Base-by-base conservation (phyloP, 1,140 invertebrate species). In the Sitobion miscanthi region DNA sequence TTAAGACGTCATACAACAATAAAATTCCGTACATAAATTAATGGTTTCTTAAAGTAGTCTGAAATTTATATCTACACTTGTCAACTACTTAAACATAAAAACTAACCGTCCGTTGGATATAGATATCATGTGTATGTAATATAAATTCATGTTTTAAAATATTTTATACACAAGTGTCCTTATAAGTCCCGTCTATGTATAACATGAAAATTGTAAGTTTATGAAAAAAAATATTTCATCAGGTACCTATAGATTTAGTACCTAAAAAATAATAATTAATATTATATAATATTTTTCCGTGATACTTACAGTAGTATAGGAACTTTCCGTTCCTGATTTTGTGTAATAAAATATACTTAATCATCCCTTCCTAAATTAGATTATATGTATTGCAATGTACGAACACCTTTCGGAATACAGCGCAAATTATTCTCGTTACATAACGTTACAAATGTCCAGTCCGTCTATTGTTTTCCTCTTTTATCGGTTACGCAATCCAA, bases 51-150 rank as follows among this genome's bases (percentile, higher is more conserved):
- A 52, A 93, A 93, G 91, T 93, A 57, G 91, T 52, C 82, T 86
- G 25, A 93, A 93, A 93, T 93, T 93, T 93, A 93, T 93, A 54
- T 85, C 47, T 93, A 52, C 82, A 86, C 82, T 92, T 86, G 91
- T 86, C 91, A 86, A 93, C 91, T 93, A 93, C 91, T 93, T 93
- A 69, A 85, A 93, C 82, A 57, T 93, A 93, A 93, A 92, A 93
- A 86, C 91, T 38, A 35, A 92, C n/a, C 30, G 38, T 90, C 45
- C 30, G 17, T 45, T 47, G 38, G 23, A 25, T 85, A 52, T 35
- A 88, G 23, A n/a, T 47, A 87, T 87, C 17, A 47, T 87, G 35
- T 57, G 35, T 54, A 54, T 87, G 2, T 49, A 49, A 49, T 88
- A 88, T 88, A 88, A 88, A n/a, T 69, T 14, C 30, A 87, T 20